Evolutionary conservation across 2,888 invertebrate species (phyloP).

Genomic region (Oligia strigilis): DNA sequence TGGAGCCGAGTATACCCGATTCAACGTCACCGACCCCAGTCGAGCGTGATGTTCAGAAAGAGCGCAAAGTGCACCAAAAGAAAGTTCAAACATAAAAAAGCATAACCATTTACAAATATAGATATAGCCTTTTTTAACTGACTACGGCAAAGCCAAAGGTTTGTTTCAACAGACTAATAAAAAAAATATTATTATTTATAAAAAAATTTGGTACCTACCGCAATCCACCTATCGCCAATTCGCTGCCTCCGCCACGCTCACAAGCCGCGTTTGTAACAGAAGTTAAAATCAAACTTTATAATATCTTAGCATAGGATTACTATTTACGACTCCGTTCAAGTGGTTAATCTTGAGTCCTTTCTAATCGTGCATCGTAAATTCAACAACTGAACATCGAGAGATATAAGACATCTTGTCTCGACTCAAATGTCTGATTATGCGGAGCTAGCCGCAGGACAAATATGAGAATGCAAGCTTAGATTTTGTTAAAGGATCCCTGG

Average conservation of each 20-base stretch:
- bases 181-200: too few species aligned
- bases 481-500: conserved; percentile 3
- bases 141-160: too few species aligned
- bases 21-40: too few species aligned
- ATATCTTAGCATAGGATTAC: conserved; percentile 53
- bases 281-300: conserved; percentile 63
- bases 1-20: not conserved
- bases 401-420: conserved; percentile 59
- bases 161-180: too few species aligned
- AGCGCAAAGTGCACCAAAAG: not conserved
- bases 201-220: not conserved
- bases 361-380: conserved; percentile 69
- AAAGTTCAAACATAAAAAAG: not conserved
- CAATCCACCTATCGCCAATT: conserved; percentile 1
- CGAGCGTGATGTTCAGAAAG: not conserved
- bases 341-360: conserved; percentile 66
- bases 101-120: not conserved
- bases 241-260: conserved; percentile 21
- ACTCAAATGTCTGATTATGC: conserved; percentile 58
- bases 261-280: conserved; percentile 36
- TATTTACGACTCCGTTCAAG: conserved; percentile 59
- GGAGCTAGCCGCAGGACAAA: conserved; percentile 52
- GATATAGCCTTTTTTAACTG: not conserved
- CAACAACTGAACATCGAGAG: conserved; percentile 62
- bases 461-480: conserved; percentile 34